Evolutionary conservation across 1,140 invertebrate genomes (phyloP).

Genomic region (Melipona quadrifasciata): DNA sequence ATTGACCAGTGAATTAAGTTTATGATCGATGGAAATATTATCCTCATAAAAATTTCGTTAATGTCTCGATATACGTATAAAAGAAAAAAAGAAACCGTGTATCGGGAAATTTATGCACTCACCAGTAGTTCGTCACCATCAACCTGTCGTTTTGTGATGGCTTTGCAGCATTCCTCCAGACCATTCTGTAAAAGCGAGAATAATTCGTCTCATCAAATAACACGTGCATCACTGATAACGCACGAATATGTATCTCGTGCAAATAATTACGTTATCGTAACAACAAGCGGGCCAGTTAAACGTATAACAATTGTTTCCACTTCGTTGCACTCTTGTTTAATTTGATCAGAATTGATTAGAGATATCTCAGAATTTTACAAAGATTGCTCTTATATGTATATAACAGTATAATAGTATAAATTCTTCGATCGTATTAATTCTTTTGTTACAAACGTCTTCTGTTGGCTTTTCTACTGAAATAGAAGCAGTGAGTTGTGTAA

Average conservation of each 20-base stretch:
- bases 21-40: neutral
- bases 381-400: neutral
- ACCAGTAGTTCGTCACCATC: conserved; percentile 76
- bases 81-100: neutral
- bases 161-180: conserved; percentile 74
- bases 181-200: conserved; percentile 71
- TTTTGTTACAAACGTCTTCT: neutral
- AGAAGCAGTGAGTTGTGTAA: neutral
- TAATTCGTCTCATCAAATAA: conserved; percentile 26
- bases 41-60: neutral
- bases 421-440: neutral
- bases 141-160: conserved; percentile 72
- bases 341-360: neutral
- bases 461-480: neutral
- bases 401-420: neutral
- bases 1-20: neutral
- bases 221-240: conserved; percentile 38
- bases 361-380: neutral
- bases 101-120: conserved; percentile 47
- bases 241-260: neutral
- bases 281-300: neutral
- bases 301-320: neutral
- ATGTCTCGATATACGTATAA: neutral
- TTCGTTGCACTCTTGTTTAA: too few relatives aligned
- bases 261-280: neutral